Percentiles rank a stretch among this genome's conserved stretches.
Evolutionary conservation across 2,888 invertebrate species (phyloP).

Genomic region (Brassicogethes aeneus): DNA sequence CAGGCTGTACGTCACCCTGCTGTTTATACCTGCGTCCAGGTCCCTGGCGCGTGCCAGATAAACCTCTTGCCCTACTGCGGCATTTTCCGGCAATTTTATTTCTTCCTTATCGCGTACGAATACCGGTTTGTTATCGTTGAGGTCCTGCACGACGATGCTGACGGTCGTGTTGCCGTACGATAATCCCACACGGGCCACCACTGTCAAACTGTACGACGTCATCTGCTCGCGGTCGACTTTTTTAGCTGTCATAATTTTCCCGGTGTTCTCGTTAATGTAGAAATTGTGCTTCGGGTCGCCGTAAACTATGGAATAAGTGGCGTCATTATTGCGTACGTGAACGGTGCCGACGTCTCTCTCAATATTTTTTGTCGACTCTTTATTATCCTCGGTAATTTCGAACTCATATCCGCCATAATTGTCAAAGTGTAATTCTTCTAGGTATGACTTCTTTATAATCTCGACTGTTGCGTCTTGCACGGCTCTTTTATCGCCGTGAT

Average conservation of each 20-base stretch:
- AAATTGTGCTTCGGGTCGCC: slow-evolving; percentile 75
- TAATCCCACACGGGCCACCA: slow-evolving; percentile 70
- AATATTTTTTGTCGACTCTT: slow-evolving; percentile 47
- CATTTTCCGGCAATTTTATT: slow-evolving; percentile 74
- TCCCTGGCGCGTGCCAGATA: slow-evolving; percentile 82
- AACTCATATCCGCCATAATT: slow-evolving; percentile 72
- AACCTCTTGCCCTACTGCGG: slow-evolving; percentile 89
- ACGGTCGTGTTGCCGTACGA: slow-evolving; percentile 72
- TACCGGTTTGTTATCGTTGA: slow-evolving; percentile 86
- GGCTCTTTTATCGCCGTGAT: slow-evolving; percentile 68
- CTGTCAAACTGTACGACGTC: slow-evolving; percentile 64
- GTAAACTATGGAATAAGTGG: slow-evolving; percentile 65
- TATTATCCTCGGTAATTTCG: slow-evolving; percentile 73
- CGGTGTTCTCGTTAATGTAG: slow-evolving; percentile 68
- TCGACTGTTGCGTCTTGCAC: slow-evolving; percentile 70
- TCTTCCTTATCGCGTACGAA: slow-evolving; percentile 74
- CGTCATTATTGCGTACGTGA: slow-evolving; percentile 43
- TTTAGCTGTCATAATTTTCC: slow-evolving; percentile 67
- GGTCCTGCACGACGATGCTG: slow-evolving; percentile 72
- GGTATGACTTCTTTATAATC: slow-evolving; percentile 63
- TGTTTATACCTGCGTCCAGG: slow-evolving; percentile 82
- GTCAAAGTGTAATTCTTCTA: slow-evolving; percentile 68
- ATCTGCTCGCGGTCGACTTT: slow-evolving; percentile 78
- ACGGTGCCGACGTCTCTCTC: slow-evolving; percentile 74
- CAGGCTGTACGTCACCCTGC: slow-evolving; percentile 72